Evolutionary conservation across 2,113 vertebrate genomes (phyloP), one percentile per base, ranked within the genome.

Genomic region (rat (Rattus norvegicus)): DNA sequence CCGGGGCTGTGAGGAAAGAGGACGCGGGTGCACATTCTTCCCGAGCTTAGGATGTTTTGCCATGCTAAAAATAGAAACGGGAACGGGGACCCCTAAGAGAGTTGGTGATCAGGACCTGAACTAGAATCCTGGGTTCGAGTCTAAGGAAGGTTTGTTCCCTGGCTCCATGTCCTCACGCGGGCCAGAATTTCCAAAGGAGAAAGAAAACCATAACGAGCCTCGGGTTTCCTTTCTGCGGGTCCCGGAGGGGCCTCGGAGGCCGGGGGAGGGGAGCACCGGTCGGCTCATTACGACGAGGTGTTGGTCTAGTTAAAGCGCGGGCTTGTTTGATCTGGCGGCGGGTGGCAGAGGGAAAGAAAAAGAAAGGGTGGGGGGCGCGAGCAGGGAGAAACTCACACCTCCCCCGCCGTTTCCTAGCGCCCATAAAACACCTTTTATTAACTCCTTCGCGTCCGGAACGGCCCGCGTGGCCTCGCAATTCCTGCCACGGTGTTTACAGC

Each of bases 361-460:
- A 94, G 73, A 94, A 97, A 95, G 91, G 70, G 7, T 33, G 26
- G 92, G 95, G 95, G 76, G 89, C 33, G 11, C 39, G 43, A 19
- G 73, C 28, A 26, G 93, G 88, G 87, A 89, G 77, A 75, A 26
- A 75, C 96, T 95, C 96, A 93, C 96, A 97, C 96, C 96, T 96
- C 95, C 73, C 77, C 96, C 96, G 52, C 92, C 87, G 49, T 86
- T 95, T 96, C 96, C 85, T 84, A 76, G 72, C 61, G 52, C 90
- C 94, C 95, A 88, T 98, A 97, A 97, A 98, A 96, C 92, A 96
- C 93, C 94, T 95, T 96, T 95, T 95, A 97, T 97, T 96, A 97
- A 97, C 97, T 96, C 97, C 92, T 97, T 96, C 95, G 90, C 61
- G 54, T 96, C 98, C 90, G 88, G 94, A 90, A 96, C 92, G 97